Evolutionary conservation across 2,797 vertebrate genomes (phyloP).

Genomic region (Phrynocephalus guinanensis): DNA sequence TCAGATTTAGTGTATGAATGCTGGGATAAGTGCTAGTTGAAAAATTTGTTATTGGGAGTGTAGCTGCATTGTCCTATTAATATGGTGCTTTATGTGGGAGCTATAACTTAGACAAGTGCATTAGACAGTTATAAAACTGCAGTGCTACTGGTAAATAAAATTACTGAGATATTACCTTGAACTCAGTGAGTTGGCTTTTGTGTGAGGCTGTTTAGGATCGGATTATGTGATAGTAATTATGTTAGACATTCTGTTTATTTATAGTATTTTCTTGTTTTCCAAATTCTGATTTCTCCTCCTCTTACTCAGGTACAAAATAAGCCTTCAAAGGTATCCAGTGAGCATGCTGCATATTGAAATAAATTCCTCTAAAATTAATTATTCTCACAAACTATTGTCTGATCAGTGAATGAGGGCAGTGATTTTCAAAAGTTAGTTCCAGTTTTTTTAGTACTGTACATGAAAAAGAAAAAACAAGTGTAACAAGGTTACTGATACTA

Average conservation of each 20-base stretch:
- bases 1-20: background rate
- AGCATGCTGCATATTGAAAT: background rate
- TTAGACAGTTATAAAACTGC: background rate
- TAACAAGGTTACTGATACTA: background rate
- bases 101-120: background rate
- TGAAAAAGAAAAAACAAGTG: background rate
- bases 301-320: background rate
- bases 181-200: background rate
- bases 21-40: background rate
- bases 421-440: conserved; percentile 15
- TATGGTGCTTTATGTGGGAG: background rate
- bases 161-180: background rate
- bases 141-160: background rate
- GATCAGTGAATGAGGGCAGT: background rate
- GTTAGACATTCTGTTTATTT: background rate
- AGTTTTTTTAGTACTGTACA: background rate
- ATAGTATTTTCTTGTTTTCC: background rate
- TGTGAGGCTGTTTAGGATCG: background rate
- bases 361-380: background rate
- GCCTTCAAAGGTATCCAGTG: background rate
- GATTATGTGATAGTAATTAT: background rate
- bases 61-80: background rate
- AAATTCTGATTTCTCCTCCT: background rate
- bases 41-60: background rate
- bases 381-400: background rate